These are phyloP conservation scores for Trichogramma pretiosum DNA, from an alignment of 1,140 invertebrate genomes.

Conservation along the genomic window DNA sequence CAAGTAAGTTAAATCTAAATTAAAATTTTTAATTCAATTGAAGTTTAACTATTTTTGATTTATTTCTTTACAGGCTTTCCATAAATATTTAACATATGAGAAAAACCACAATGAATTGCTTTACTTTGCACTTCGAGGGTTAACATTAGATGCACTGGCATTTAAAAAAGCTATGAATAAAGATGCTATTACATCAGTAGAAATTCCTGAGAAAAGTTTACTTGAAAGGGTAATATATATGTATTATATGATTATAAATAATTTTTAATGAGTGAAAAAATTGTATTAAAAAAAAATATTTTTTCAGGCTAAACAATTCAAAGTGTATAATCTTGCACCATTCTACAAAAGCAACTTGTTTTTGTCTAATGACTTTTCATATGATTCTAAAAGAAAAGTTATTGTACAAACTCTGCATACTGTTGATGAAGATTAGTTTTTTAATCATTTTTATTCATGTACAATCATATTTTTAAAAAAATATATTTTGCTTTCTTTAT, in stretches of 20 bases:
- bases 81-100: conserved; percentile 86
- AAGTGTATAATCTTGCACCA: conserved; percentile 78
- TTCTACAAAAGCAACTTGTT: conserved; percentile 93
- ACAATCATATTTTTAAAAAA: too few species aligned
- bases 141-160: conserved; percentile 82
- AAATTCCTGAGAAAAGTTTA: conserved; percentile 87
- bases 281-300: conserved; percentile 13
- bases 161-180: conserved; percentile 79
- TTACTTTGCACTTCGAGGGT: conserved; percentile 89
- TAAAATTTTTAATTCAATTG: conserved; percentile 2
- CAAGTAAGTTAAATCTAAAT: conserved; percentile 53
- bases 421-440: conserved; percentile 23
- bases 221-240: conserved; percentile 71
- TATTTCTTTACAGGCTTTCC: conserved; percentile 69
- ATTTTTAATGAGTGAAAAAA: too few species aligned
- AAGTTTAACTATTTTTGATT: not conserved
- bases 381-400: conserved; percentile 73
- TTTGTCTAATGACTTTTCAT: conserved; percentile 78
- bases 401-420: conserved; percentile 72
- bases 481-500: not conserved
- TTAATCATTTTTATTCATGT: conserved; percentile 1
- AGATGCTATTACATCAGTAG: conserved; percentile 63
- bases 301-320: conserved; percentile 78
- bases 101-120: conserved; percentile 94
- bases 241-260: conserved; percentile 2